A percentile compares a stretch with the other conserved stretches of the same genome.
phyloP scores from a whole-genome alignment of 2,888 invertebrate genomes.

The Erannis defoliaria region DNA sequence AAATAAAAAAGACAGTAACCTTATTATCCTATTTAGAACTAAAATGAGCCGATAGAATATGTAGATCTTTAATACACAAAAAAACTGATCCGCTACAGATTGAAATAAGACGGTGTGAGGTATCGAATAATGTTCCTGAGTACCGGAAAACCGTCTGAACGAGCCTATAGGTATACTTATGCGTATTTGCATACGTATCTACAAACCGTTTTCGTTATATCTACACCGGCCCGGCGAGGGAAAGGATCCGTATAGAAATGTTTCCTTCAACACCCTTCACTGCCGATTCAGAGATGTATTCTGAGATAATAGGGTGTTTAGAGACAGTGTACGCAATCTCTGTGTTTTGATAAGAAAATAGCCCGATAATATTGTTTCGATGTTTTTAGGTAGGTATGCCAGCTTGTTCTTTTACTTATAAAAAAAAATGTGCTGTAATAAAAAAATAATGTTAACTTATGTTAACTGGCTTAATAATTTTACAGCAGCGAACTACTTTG shows the following conservation, averaged over 20 bases:
- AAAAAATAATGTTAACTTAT: not conserved
- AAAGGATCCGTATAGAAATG: slow-evolving; percentile 39
- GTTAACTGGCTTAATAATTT: no score
- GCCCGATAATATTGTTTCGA: not conserved
- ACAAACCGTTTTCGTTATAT: slow-evolving; percentile 62
- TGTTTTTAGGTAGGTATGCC: not conserved
- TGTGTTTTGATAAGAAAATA: slow-evolving; percentile 24
- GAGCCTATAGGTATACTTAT: slow-evolving; percentile 50
- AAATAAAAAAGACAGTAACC: no score
- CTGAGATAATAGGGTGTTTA: slow-evolving; percentile 36
- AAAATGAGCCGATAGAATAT: slow-evolving; percentile 13
- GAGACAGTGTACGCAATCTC: slow-evolving; percentile 31
- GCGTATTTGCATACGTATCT: slow-evolving; percentile 58
- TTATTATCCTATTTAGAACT: slow-evolving; percentile 1
- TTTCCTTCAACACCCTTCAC: slow-evolving; percentile 58
- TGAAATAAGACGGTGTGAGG: slow-evolving; percentile 44
- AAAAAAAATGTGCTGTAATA: no score
- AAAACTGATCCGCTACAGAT: slow-evolving; percentile 51
- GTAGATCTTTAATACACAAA: slow-evolving; percentile 35
- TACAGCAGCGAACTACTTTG: no score
- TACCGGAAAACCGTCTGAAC: slow-evolving; percentile 56
- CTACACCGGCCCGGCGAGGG: slow-evolving; percentile 17
- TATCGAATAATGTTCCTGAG: slow-evolving; percentile 53
- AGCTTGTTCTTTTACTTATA: not conserved
- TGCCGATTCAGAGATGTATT: slow-evolving; percentile 43